These are phyloP conservation scores for Drosophila limbata DNA, from an alignment of 2,888 invertebrate genomes.

Conservation along the genomic window DNA sequence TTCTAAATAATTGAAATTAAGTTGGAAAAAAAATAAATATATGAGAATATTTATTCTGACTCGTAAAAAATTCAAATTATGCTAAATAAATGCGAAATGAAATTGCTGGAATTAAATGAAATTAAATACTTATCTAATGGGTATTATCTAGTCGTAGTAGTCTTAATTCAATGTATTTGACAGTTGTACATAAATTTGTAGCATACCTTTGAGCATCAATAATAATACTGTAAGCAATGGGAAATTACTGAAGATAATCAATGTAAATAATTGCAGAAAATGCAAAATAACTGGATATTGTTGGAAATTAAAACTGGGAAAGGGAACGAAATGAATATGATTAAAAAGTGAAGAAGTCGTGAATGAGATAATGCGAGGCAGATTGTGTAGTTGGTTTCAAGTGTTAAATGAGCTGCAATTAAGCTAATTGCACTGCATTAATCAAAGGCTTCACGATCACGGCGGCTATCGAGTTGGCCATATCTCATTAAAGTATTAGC, in stretches of 20 bases:
- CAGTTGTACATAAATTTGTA: not conserved
- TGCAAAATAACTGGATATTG: not conserved
- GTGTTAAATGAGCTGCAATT: constrained; percentile 48
- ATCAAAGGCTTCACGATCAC: constrained; percentile 28
- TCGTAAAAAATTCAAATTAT: no score
- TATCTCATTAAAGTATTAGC: constrained; percentile 14
- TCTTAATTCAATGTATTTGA: not conserved
- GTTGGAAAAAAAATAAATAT: no score
- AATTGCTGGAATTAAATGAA: no score
- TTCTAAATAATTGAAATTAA: no score
- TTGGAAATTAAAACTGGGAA: not conserved
- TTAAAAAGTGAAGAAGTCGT: not conserved
- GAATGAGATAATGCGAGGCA: constrained; percentile 6
- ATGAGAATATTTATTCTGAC: no score
- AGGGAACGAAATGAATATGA: not conserved
- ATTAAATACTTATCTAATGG: not conserved
- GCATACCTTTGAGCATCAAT: not conserved
- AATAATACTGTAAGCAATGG: not conserved
- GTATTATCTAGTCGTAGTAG: not conserved
- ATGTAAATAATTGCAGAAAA: not conserved
- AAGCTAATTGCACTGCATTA: constrained; percentile 58
- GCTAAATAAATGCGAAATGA: no score
- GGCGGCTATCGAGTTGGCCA: constrained; percentile 4
- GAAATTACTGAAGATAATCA: not conserved
- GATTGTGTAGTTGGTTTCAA: constrained; percentile 34